Conservation (phyloP, 2,797 vertebrate genomes). For the Alfaro cultratus region DNA sequence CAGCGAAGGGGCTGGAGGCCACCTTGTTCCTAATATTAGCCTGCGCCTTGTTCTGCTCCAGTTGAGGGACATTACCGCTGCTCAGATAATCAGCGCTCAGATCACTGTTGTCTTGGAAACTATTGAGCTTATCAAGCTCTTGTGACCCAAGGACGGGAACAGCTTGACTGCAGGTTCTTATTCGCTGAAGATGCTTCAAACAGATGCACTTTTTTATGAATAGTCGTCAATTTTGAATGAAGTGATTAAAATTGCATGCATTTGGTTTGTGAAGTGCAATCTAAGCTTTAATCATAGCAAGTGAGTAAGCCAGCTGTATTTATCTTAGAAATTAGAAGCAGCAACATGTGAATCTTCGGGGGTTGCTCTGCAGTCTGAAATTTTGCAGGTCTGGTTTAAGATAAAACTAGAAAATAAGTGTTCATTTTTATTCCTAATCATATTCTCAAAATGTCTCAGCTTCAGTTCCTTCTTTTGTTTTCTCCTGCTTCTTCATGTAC, state of each 20-base stretch:
- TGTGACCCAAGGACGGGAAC: slow-evolving; percentile 53
- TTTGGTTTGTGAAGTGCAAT: slow-evolving; percentile 12
- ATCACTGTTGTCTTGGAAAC: slow-evolving; percentile 67
- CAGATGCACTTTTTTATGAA: slow-evolving; percentile 21
- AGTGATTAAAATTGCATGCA: slow-evolving; percentile 8
- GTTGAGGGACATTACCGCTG: slow-evolving; percentile 50
- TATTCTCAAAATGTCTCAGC: not conserved
- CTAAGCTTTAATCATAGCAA: not conserved
- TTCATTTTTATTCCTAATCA: not conserved
- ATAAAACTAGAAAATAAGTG: not conserved
- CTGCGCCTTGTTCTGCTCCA: slow-evolving; percentile 56
- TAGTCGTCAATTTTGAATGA: slow-evolving; percentile 11
- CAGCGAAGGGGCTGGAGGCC: slow-evolving; percentile 36
- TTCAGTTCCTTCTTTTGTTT: not conserved
- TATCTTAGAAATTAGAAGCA: slow-evolving; percentile 33
- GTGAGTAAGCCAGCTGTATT: slow-evolving; percentile 5
- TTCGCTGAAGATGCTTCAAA: slow-evolving; percentile 25
- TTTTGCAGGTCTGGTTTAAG: not conserved
- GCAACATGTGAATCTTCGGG: slow-evolving; percentile 23
- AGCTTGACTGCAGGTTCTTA: slow-evolving; percentile 21
- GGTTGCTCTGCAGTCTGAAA: not conserved
- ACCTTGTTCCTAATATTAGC: slow-evolving; percentile 66
- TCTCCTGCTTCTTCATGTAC: not conserved
- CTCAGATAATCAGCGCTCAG: slow-evolving; percentile 42
- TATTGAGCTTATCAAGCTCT: slow-evolving; percentile 49